Evolutionary conservation across 2,888 invertebrate species (phyloP), one percentile per base, ranked within the genome.

Genomic region (Rotaria macrura): DNA sequence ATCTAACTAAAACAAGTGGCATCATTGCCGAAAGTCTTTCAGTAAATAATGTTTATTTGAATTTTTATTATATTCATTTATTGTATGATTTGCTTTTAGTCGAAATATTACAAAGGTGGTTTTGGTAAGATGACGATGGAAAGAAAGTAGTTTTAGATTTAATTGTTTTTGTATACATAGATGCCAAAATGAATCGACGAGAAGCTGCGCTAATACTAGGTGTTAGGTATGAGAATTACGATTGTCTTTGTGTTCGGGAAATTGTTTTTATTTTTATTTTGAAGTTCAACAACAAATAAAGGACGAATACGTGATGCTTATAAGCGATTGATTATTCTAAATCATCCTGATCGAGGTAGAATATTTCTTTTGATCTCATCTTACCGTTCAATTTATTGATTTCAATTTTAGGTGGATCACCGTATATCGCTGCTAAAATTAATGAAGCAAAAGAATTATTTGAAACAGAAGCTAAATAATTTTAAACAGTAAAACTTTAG

Each of bases 371-470:
- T 57, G 47, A 1, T 12, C 1, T 7, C 0, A 12, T 57, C 12
- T 10, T 6, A 29, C 29, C 10, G 7, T 29, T 29, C 12, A 4
- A 29, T 57, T 57, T 29, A 29, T 12, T n/a, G 12, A 25, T 57
- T 57, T 7, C 25, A 1, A 40, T 74, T 10, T 3, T 74, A 74
- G 97, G 97, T 52, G 99, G 99, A 20, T 99, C 98, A 9, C 98
- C 98, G 0, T 95, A 97, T 89, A 91, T 99, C 87, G 98, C 98
- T 87, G 95, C 98, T 10, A 99, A 99, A 93, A 97, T 99, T 87
- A 99, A 98, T 90, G 97, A 99, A 93, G 99, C 98, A 0, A 99
- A 99, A 92, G 98, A 98, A 91, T 93, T 95, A 34, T 29, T 84
- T 25, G 79, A 79, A 14, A 34, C 20, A 5, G 65, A 20, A 34